These are phyloP conservation scores for Drosophila mettleri DNA, from an alignment of 2,888 invertebrate species.

Conservation along the genomic window DNA sequence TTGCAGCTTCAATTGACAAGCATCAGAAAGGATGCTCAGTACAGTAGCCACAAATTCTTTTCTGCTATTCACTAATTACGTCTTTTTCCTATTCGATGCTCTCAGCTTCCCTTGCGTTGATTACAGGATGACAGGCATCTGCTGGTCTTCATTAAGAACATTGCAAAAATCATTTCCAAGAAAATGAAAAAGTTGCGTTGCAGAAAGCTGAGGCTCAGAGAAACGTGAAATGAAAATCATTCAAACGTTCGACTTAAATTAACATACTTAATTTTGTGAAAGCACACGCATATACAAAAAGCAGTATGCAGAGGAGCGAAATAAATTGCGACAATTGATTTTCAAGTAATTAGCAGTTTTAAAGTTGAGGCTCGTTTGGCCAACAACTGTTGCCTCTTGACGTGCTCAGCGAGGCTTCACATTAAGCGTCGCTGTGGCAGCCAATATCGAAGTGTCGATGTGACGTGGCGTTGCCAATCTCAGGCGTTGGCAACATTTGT, in stretches of 20 bases:
- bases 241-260: constrained; percentile 77
- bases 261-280: constrained; percentile 75
- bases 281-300: constrained; percentile 9
- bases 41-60: constrained; percentile 19
- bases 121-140: constrained; percentile 37
- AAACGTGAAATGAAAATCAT: constrained; percentile 63
- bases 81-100: constrained; percentile 62
- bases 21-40: constrained; percentile 6
- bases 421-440: neutral
- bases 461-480: constrained; percentile 24
- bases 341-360: constrained; percentile 71
- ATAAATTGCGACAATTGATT: constrained; percentile 80
- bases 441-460: constrained; percentile 19
- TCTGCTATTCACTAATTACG: constrained; percentile 31
- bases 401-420: neutral
- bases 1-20: constrained; percentile 19
- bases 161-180: constrained; percentile 49
- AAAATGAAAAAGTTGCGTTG: neutral
- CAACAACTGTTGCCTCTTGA: constrained; percentile 35
- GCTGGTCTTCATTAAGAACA: constrained; percentile 68
- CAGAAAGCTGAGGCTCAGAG: neutral
- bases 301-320: constrained; percentile 16
- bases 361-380: constrained; percentile 37
- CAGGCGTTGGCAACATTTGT: constrained; percentile 68
- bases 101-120: constrained; percentile 46